These are phyloP conservation scores for Scaptomyza pallida DNA, from an alignment of 1,140 invertebrate genomes.

Conservation along the genomic window DNA sequence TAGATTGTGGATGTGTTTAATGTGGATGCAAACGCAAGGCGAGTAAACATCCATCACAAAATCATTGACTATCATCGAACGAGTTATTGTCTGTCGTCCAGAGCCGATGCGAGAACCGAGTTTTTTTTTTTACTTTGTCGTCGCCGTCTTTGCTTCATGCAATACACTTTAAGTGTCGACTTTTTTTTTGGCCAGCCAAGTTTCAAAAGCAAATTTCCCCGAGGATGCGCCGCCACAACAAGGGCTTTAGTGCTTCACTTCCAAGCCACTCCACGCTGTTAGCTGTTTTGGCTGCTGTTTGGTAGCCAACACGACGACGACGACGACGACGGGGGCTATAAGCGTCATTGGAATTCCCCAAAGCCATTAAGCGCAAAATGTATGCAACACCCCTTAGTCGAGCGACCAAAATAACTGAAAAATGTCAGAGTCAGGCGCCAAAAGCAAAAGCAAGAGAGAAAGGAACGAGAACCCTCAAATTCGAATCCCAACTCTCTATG, in stretches of 20 bases:
- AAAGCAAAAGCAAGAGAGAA: background rate
- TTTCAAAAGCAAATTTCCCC: constrained; percentile 79
- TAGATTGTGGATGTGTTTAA: constrained; percentile 4
- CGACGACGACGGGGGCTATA: no score
- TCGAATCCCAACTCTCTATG: constrained; percentile 32
- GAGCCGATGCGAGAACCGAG: constrained; percentile 7
- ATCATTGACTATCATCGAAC: constrained; percentile 65
- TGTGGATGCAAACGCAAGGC: constrained; percentile 5
- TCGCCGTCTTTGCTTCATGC: constrained; percentile 23
- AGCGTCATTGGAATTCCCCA: constrained; percentile 81
- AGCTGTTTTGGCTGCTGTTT: constrained; percentile 7
- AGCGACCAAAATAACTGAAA: constrained; percentile 63
- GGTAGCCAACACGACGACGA: constrained; percentile 44
- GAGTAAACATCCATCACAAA: constrained; percentile 61
- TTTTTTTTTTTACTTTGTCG: constrained; percentile 5
- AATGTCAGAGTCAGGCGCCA: constrained; percentile 57
- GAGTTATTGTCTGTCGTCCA: constrained; percentile 68
- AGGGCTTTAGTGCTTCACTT: constrained; percentile 2
- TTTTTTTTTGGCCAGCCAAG: constrained; percentile 43
- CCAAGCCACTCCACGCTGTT: constrained; percentile 6
- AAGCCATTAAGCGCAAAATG: constrained; percentile 81
- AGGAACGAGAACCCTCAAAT: background rate
- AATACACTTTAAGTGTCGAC: constrained; percentile 65
- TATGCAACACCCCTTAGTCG: constrained; percentile 68
- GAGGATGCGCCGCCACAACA: constrained; percentile 60